phyloP scores from a whole-genome alignment of 1,140 invertebrate genomes.

The Oreohelix idahoensis region DNA sequence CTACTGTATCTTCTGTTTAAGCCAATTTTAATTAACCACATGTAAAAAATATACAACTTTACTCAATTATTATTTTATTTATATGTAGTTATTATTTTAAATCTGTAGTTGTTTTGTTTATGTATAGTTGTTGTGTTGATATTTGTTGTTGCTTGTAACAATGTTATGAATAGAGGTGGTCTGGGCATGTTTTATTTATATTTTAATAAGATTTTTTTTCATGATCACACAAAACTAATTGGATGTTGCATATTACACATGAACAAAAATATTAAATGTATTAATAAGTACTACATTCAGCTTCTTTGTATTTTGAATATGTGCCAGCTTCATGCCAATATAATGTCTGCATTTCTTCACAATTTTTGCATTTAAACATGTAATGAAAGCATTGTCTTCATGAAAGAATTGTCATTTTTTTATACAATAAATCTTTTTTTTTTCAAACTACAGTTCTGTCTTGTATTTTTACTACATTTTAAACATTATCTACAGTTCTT shows the following conservation, averaged over 20 bases:
- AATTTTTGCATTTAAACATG: not conserved
- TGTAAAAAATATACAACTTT: no score
- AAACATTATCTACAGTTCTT: no score
- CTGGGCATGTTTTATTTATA: not conserved
- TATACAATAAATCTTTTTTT: constrained; percentile 16
- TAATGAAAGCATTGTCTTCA: not conserved
- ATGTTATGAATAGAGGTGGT: not conserved
- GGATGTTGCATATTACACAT: not conserved
- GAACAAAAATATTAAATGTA: not conserved
- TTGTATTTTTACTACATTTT: not conserved
- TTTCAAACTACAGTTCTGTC: not conserved
- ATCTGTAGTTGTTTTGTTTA: not conserved
- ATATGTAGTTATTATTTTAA: no score
- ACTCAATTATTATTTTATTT: no score
- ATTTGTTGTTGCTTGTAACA: not conserved
- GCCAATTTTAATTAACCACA: no score
- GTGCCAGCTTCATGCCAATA: not conserved
- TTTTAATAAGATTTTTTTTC: not conserved
- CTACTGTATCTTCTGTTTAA: no score
- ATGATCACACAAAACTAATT: not conserved
- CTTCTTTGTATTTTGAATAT: not conserved
- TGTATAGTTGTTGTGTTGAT: not conserved
- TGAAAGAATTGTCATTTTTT: constrained; percentile 8
- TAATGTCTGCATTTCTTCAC: constrained; percentile 3
- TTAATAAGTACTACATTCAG: not conserved